Evolutionary conservation across 23 tunicate species (phyloP).

Genomic region (Clavelina lepadiformis): DNA sequence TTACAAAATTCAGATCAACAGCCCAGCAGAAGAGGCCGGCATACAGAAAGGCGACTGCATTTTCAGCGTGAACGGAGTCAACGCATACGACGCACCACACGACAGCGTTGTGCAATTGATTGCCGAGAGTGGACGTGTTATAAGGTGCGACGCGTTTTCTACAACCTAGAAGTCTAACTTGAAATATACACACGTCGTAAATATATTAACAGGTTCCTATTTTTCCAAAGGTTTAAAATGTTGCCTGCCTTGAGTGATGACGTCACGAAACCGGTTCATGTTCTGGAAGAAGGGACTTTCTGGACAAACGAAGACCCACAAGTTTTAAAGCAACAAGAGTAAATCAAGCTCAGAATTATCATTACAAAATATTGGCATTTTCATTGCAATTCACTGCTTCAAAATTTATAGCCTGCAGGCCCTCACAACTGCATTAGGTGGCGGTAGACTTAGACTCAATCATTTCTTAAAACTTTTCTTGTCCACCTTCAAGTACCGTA

Average conservation of each 20-base stretch:
- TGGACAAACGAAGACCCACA: constrained; percentile 31
- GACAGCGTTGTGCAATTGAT: constrained; percentile 40
- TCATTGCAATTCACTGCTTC: too few relatives aligned
- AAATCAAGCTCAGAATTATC: too few relatives aligned
- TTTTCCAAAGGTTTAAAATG: not conserved
- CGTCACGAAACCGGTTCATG: not conserved
- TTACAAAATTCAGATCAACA: too few relatives aligned
- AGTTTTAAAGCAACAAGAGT: not conserved
- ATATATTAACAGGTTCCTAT: not conserved
- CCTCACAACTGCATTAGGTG: too few relatives aligned
- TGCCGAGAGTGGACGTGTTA: constrained; percentile 66
- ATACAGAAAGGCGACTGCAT: constrained; percentile 56
- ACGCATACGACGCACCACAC: constrained; percentile 45
- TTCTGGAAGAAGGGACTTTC: constrained; percentile 8
- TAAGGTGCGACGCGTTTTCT: constrained; percentile 27
- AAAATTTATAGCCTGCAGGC: too few relatives aligned
- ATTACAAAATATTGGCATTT: too few relatives aligned
- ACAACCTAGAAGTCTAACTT: not conserved
- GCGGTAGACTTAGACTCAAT: too few relatives aligned
- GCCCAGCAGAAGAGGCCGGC: constrained; percentile 87
- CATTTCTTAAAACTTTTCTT: too few relatives aligned
- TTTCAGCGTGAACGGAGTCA: constrained; percentile 64
- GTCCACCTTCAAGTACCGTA: too few relatives aligned
- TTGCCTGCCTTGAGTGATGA: constrained; percentile 4
- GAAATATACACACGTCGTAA: not conserved